Evolutionary conservation across 2,113 vertebrate genomes (phyloP), one percentile per base, ranked within the genome.

Genomic region (Crypturellus undulatus): DNA sequence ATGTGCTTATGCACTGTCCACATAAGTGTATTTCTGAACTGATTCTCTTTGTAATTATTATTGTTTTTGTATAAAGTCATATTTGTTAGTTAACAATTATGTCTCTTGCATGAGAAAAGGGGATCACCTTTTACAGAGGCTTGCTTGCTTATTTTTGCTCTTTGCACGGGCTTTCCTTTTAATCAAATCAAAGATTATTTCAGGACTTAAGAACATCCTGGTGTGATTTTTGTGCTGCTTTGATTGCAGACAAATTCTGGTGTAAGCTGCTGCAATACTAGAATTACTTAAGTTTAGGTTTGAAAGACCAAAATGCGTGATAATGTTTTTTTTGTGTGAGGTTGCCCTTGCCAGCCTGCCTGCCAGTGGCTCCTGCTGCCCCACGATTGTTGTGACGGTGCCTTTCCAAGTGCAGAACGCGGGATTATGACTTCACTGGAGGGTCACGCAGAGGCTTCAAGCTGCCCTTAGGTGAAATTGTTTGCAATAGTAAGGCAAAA

Each of bases 361-460:
- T 49, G 60, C 32, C 42, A 32, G 0, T 43, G 0, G 1, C 18
- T 9, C 12, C 15, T 17, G 14, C 26, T 77, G 36, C 28, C 24
- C n/a, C 3, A 30, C 7, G 1, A 34, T 13, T 60, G 26, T 49
- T 67, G 70, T 1, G 12, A 60, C 59, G 30, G n/a, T 0, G 1
- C 38, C 52, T 72, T 72, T 54, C 49, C 69, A 72, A 19, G 34
- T 1, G 9, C 22, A 51, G 92, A 28, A 62, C 52, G 58, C 76
- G 90, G 96, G 89, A 89, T 95, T 96, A 64, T 97, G 90, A 96
- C 89, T 83, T 97, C 68, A 83, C 30, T 26, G 54, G 17, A 59
- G 49, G 36, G 42, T 68, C 51, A 54, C 85, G 42, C 34, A 75
- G 75, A 54, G 90, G 67, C 47, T 1, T 0, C 34, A 12, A 73